Percentiles rank a stretch among this genome's conserved stretches.
Evolutionary conservation across 2,888 invertebrate species (phyloP).

Genomic region (Pegoplata infirma): DNA sequence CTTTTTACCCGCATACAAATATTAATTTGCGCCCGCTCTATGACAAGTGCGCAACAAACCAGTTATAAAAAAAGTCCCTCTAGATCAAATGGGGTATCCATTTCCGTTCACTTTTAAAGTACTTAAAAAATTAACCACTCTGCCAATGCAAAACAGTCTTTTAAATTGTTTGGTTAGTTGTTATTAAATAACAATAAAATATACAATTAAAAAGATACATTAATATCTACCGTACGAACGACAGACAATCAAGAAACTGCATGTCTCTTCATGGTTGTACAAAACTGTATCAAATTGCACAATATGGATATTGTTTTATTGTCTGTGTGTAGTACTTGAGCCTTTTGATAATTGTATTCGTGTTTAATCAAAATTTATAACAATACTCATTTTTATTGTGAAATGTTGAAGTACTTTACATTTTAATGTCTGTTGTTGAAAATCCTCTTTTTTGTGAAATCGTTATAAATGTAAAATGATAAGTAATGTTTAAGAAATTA

Average conservation of each 20-base stretch:
- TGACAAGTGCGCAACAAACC: too few species aligned
- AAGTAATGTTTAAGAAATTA: conserved; percentile 39
- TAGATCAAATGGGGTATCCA: too few species aligned
- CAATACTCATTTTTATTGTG: conserved; percentile 18
- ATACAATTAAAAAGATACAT: conserved; percentile 54
- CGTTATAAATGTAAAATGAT: conserved; percentile 23
- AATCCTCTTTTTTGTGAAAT: conserved; percentile 25
- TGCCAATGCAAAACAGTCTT: conserved; percentile 1
- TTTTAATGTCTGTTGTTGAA: conserved; percentile 3
- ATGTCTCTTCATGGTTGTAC: conserved; percentile 39
- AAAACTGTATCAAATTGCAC: conserved; percentile 13
- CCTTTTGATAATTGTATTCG: conserved; percentile 34
- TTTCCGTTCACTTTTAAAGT: not conserved
- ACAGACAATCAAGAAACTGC: conserved; percentile 56
- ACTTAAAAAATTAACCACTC: not conserved
- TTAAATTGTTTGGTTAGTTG: conserved; percentile 47
- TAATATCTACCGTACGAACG: conserved; percentile 22
- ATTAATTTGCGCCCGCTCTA: too few species aligned
- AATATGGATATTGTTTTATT: conserved; percentile 42
- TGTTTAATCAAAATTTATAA: conserved; percentile 33
- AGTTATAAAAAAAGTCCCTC: too few species aligned
- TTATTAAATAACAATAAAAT: conserved; percentile 62
- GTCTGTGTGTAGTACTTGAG: conserved; percentile 41
- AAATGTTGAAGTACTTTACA: not conserved
- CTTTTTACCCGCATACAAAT: too few species aligned